phyloP scores from a whole-genome alignment of 2,888 invertebrate species.

The Dicycla oo region DNA sequence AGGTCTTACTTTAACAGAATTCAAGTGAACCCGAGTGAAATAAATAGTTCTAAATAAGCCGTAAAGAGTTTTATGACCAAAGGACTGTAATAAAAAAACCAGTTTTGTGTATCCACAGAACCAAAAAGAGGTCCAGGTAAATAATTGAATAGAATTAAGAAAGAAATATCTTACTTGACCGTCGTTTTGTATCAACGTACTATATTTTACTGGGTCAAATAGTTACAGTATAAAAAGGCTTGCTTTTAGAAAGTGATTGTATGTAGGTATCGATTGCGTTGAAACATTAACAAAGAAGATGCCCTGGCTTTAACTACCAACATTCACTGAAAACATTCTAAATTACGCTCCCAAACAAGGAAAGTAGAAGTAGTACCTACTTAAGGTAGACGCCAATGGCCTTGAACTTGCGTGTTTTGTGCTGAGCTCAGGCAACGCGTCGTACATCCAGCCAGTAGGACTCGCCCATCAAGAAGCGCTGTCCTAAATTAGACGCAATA shows the following conservation, averaged over 20 bases:
- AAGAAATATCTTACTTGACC: slow-evolving; percentile 52
- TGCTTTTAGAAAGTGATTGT: slow-evolving; percentile 21
- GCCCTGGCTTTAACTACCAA: slow-evolving; percentile 19
- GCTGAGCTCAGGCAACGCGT: too few relatives aligned
- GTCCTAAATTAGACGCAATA: too few relatives aligned
- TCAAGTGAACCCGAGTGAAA: slow-evolving; percentile 15
- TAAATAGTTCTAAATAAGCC: slow-evolving; percentile 37
- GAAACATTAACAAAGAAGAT: neutral
- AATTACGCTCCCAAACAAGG: slow-evolving; percentile 16
- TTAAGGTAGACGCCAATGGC: too few relatives aligned
- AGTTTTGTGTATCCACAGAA: slow-evolving; percentile 34
- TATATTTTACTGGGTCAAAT: slow-evolving; percentile 49
- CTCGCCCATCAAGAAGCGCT: too few relatives aligned
- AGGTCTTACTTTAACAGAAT: neutral
- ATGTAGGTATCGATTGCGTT: slow-evolving; percentile 1
- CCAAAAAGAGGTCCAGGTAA: slow-evolving; percentile 44
- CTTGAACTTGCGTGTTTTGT: too few relatives aligned
- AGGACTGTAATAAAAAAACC: slow-evolving; percentile 44
- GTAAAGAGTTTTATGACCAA: slow-evolving; percentile 46
- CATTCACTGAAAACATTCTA: slow-evolving; percentile 9
- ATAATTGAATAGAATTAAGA: slow-evolving; percentile 60
- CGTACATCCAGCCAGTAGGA: too few relatives aligned
- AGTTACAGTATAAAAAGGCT: neutral
- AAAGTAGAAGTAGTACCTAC: too few relatives aligned
- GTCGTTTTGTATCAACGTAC: slow-evolving; percentile 52